phyloP scores from a whole-genome alignment of 2,888 invertebrate species.

The Catocala fraxini region DNA sequence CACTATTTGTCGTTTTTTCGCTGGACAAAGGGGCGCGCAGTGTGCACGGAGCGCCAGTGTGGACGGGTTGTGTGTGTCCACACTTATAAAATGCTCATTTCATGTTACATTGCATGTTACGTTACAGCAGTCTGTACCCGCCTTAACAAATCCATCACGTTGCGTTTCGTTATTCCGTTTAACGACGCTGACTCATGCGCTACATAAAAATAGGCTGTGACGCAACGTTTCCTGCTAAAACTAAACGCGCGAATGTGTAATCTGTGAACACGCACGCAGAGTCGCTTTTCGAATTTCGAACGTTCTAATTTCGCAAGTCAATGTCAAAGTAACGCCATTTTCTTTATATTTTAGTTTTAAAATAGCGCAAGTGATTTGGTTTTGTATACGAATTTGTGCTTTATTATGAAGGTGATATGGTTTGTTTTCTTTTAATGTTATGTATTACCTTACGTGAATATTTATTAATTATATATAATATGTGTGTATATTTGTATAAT shows the following conservation, averaged over 20 bases:
- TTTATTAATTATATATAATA: no score
- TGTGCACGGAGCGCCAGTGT: no score
- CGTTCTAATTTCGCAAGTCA: constrained; percentile 15
- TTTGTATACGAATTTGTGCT: constrained; percentile 26
- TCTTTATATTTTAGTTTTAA: constrained; percentile 19
- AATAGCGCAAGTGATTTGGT: constrained; percentile 28
- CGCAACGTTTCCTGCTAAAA: constrained; percentile 37
- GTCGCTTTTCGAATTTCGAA: constrained; percentile 25
- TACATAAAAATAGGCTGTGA: constrained; percentile 37
- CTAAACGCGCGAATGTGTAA: constrained; percentile 23
- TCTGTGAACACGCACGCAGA: constrained; percentile 18
- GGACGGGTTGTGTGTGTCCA: no score
- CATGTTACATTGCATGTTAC: no score
- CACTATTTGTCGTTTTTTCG: no score
- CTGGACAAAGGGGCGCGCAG: no score
- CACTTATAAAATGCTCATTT: no score
- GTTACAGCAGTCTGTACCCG: no score
- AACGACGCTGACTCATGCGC: constrained; percentile 51
- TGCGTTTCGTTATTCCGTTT: constrained; percentile 52
- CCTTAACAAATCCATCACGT: constrained; percentile 31
- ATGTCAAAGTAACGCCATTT: constrained; percentile 27
- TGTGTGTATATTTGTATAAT: no score
- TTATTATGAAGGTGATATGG: constrained; percentile 6
- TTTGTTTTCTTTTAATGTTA: constrained; percentile 6
- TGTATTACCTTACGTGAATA: no score